Evolutionary conservation across 30 jellyfish, hydroid and myxozoan species (phyloP).

Genomic region (Catostylus mosaicus): DNA sequence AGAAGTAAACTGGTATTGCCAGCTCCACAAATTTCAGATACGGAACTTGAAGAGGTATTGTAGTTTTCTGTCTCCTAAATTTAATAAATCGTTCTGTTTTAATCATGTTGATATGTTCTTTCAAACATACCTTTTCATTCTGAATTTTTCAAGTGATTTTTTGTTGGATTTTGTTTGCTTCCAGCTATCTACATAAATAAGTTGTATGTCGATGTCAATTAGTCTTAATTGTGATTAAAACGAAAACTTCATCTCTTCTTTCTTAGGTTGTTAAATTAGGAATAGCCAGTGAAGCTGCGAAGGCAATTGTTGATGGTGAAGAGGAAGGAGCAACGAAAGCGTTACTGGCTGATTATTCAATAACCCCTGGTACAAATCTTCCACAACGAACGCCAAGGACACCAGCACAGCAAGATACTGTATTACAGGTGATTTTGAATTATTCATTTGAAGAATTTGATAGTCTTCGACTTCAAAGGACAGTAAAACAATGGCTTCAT

Average conservation of each 20-base stretch:
- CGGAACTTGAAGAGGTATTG: conserved; percentile 92
- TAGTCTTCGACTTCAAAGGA: too few relatives aligned
- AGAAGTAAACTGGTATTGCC: conserved; percentile 91
- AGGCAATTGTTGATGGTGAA: conserved; percentile 87
- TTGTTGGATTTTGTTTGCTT: too few relatives aligned
- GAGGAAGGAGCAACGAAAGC: conserved; percentile 87
- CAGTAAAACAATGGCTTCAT: too few relatives aligned
- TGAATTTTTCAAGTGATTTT: too few relatives aligned
- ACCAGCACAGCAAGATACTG: conserved; percentile 95
- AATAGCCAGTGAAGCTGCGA: conserved; percentile 92
- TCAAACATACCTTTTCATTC: too few relatives aligned
- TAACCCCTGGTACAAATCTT: conserved; percentile 92
- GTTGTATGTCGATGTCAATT: too few relatives aligned
- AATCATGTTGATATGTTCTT: too few relatives aligned
- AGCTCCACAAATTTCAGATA: conserved; percentile 93
- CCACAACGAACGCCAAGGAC: conserved; percentile 97
- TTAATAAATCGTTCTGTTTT: not conserved
- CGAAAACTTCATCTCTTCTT: not conserved
- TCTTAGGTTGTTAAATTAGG: conserved; percentile 94
- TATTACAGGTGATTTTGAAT: conserved; percentile 66
- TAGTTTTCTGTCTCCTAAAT: not conserved
- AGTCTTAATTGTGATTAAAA: too few relatives aligned
- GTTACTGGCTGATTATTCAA: conserved; percentile 85
- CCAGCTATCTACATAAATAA: too few relatives aligned
- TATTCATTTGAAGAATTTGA: not conserved